phyloP scores from a whole-genome alignment of 2,888 invertebrate species.

The Escarpia spicata region DNA sequence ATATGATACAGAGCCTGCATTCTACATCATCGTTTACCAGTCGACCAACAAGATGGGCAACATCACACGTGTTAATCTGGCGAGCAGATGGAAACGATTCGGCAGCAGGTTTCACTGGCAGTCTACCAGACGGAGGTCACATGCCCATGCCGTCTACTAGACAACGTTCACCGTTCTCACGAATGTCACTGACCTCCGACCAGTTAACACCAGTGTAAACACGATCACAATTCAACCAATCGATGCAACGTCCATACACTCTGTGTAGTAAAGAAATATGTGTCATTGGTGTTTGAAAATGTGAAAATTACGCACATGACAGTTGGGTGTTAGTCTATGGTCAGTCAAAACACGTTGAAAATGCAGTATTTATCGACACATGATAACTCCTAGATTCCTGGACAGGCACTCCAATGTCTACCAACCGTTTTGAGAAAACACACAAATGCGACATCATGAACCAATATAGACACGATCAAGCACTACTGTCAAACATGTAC shows the following conservation, averaged over 20 bases:
- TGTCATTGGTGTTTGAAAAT: background rate
- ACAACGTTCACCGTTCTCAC: background rate
- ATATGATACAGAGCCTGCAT: background rate
- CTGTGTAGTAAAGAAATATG: background rate
- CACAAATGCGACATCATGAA: no score
- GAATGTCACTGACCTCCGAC: background rate
- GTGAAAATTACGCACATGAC: no score
- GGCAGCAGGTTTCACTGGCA: background rate
- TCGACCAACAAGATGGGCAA: background rate
- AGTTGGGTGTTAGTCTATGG: no score
- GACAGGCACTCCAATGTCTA: no score
- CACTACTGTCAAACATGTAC: no score
- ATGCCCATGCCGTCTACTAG: background rate
- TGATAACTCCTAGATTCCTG: no score
- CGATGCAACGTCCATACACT: background rate
- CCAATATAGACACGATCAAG: no score
- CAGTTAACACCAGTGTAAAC: slow-evolving; percentile 8
- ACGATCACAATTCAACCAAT: background rate
- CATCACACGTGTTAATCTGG: background rate
- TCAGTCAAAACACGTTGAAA: no score
- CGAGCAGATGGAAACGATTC: background rate
- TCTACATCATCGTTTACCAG: background rate
- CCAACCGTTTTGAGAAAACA: no score
- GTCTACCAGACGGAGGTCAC: background rate
- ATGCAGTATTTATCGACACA: no score